Evolutionary conservation across 2,888 invertebrate genomes (phyloP), one percentile per base, ranked within the genome.

Genomic region (Ormyrus rosae): DNA sequence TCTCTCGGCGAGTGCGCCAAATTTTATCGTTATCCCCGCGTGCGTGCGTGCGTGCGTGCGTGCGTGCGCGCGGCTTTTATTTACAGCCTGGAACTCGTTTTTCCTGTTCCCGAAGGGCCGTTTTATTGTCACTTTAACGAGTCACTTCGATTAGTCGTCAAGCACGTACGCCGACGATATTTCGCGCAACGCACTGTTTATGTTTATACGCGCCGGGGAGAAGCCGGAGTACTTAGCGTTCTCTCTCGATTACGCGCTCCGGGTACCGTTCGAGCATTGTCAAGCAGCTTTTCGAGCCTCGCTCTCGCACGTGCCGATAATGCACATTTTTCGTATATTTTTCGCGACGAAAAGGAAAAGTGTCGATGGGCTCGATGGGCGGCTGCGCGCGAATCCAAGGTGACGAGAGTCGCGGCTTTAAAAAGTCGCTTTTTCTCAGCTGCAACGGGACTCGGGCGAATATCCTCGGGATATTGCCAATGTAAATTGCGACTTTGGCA

Each of bases 31-130:
- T 60, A 80, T 70, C 75, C 80, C 75, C 76, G 58, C 67, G 71
- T 56, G 58, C 53, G 13, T 34, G 64, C 60, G 19, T 34, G n/a
- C 64, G 72, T 64, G 46, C 61, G 34, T 56, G 58, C 53, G 13
- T 34, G 64, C 60, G 19, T 34, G n/a, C 65, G 72, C 69, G 51
- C 61, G 34, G 64, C 64, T 75, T 75, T 80, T 80, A 80, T 80
- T 80, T 80, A 80, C 80, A 53, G 74, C 70, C n/a, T 45, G 48
- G 76, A 82, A 84, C 83, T 83, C 83, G 83, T 84, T 84, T 85
- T 83, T 85, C 82, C 79, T 83, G 83, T 81, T 83, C 74, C 82
- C 69, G 56, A 34, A 34, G 34, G 61, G 81, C 60, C 67, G 76
- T 75, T 80, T 80, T 72, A 76, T 80, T 76, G 65, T 80, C 80